Evolutionary conservation across 30 jellyfish, hydroid and myxozoan genomes (phyloP).

Genomic region (Pelagia noctiluca): DNA sequence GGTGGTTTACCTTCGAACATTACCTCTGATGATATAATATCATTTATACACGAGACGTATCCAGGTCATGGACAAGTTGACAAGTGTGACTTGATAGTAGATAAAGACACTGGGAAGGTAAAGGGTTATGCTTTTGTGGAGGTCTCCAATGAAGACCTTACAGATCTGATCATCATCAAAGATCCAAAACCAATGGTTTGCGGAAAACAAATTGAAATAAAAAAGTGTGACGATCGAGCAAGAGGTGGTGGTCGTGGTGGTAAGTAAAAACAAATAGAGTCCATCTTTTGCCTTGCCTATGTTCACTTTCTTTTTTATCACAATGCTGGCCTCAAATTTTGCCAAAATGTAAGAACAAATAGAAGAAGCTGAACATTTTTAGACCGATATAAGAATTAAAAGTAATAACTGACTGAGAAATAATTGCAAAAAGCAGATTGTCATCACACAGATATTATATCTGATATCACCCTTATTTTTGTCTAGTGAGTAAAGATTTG

Average conservation of each 20-base stretch:
- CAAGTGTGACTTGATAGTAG: constrained; percentile 76
- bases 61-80: constrained; percentile 75
- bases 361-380: no score
- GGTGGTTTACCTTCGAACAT: constrained; percentile 79
- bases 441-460: no score
- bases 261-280: no score
- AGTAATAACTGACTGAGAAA: no score
- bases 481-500: no score
- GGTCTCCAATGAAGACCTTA: constrained; percentile 79
- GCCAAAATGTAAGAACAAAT: no score
- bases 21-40: constrained; percentile 75
- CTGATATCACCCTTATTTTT: no score
- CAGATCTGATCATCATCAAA: constrained; percentile 77
- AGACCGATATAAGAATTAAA: no score
- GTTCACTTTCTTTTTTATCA: no score
- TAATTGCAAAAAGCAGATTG: no score
- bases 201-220: constrained; percentile 86
- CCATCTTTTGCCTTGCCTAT: no score
- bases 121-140: constrained; percentile 91
- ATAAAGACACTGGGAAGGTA: constrained; percentile 71
- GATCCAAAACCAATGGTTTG: constrained; percentile 68
- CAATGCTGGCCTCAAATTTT: no score
- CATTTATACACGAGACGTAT: constrained; percentile 65
- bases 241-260: constrained; percentile 64
- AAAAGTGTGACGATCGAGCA: constrained; percentile 63